phyloP scores from a whole-genome alignment of 2,888 invertebrate species.

The Myathropa florea region DNA sequence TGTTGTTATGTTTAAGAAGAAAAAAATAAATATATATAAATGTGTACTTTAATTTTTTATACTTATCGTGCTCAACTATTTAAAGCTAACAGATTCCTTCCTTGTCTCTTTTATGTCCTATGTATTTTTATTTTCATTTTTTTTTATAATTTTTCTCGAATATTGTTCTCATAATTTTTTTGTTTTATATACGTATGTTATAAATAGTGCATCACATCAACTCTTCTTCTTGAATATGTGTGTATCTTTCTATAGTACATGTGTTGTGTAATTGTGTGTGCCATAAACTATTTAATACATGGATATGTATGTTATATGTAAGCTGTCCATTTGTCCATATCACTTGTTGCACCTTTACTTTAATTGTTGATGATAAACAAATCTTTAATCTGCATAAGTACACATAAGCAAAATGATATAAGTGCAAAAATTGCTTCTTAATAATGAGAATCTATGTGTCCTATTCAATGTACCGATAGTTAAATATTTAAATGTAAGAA shows the following conservation, averaged over 20 bases:
- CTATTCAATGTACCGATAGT: conserved; percentile 55
- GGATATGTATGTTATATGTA: conserved; percentile 37
- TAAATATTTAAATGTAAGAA: conserved; percentile 30
- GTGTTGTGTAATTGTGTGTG: conserved; percentile 46
- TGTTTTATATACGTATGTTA: background rate
- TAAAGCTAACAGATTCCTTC: conserved; percentile 23
- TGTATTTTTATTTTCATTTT: conserved; percentile 5
- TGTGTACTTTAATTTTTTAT: conserved; percentile 45
- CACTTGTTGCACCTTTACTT: conserved; percentile 50
- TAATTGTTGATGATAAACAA: conserved; percentile 10
- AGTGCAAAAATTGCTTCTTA: conserved; percentile 47
- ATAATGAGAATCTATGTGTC: conserved; percentile 56
- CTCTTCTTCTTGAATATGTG: conserved; percentile 11
- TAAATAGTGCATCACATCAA: conserved; percentile 32
- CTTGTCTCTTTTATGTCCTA: conserved; percentile 4
- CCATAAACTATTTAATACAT: conserved; percentile 42
- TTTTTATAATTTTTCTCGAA: conserved; percentile 8
- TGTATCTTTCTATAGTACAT: conserved; percentile 24
- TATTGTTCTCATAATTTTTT: background rate
- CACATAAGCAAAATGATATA: conserved; percentile 8
- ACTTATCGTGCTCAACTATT: conserved; percentile 30
- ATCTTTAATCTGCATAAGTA: conserved; percentile 3
- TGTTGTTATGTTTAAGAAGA: conserved; percentile 28
- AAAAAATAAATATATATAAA: background rate
- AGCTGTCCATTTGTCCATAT: conserved; percentile 50